These are phyloP conservation scores for Seriola aureovittata DNA, from an alignment of 2,113 vertebrate genomes.

Conservation along the genomic window DNA sequence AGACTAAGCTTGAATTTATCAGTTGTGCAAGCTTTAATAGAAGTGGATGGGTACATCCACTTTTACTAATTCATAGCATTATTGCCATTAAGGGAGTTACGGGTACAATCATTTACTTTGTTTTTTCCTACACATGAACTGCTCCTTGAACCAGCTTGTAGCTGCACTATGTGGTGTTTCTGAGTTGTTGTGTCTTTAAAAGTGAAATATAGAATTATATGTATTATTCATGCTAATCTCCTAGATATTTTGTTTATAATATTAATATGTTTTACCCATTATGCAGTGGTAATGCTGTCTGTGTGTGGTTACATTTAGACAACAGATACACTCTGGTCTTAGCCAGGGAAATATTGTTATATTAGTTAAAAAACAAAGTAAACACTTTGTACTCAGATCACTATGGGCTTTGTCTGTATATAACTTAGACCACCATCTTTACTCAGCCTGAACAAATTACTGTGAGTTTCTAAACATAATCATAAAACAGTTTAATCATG, in stretches of 20 bases:
- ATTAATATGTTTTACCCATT: background rate
- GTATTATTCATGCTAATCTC: too few species aligned
- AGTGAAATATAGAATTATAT: too few species aligned
- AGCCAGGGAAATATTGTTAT: background rate
- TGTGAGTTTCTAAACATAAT: background rate
- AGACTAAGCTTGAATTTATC: background rate
- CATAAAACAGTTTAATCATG: background rate
- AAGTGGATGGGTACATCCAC: background rate
- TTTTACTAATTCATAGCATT: too few species aligned
- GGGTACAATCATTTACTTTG: too few species aligned
- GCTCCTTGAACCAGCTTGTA: too few species aligned
- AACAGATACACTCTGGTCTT: background rate
- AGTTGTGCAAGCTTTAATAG: background rate
- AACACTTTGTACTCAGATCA: background rate
- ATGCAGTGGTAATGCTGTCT: background rate
- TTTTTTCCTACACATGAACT: too few species aligned
- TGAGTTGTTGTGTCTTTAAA: too few species aligned
- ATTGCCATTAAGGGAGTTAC: too few species aligned
- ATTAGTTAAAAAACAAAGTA: background rate
- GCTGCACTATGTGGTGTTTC: too few species aligned
- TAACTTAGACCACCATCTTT: background rate
- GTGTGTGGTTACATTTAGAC: background rate
- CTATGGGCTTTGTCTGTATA: background rate
- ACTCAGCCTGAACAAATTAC: background rate
- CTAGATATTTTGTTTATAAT: too few species aligned